Conservation (phyloP, 2,888 invertebrate species). For the Heliconius cydno region DNA sequence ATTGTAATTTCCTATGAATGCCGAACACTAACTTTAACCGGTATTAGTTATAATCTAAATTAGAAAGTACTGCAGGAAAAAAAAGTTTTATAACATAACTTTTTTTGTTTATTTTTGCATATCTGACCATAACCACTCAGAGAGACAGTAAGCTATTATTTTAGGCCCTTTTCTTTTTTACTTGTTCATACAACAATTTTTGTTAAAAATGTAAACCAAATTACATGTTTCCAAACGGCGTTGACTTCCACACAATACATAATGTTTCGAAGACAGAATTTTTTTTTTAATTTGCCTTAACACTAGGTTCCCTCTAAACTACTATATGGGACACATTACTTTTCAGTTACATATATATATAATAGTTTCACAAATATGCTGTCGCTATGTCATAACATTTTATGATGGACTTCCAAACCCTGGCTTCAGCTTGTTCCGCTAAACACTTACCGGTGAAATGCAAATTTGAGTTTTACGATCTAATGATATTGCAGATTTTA, state of each 20-base stretch:
- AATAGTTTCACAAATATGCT: background rate
- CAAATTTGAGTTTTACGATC: slow-evolving; percentile 33
- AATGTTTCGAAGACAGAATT: background rate
- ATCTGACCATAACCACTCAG: no score
- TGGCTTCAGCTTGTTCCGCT: slow-evolving; percentile 28
- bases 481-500: slow-evolving; percentile 22
- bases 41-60: slow-evolving; percentile 28
- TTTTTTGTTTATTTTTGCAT: background rate
- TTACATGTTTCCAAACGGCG: no score
- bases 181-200: no score
- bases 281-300: background rate
- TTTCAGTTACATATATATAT: background rate
- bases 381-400: slow-evolving; percentile 34
- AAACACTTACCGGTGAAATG: slow-evolving; percentile 30
- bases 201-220: no score
- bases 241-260: no score
- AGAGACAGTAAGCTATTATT: no score
- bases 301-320: background rate
- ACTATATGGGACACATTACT: background rate
- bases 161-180: no score
- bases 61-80: slow-evolving; percentile 23
- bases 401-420: slow-evolving; percentile 35
- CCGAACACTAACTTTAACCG: slow-evolving; percentile 9
- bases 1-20: slow-evolving; percentile 20
- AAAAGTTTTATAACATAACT: background rate